Evolutionary conservation across 2,113 vertebrate genomes (phyloP), one percentile per base, ranked within the genome.

Genomic region (Tichodroma muraria): DNA sequence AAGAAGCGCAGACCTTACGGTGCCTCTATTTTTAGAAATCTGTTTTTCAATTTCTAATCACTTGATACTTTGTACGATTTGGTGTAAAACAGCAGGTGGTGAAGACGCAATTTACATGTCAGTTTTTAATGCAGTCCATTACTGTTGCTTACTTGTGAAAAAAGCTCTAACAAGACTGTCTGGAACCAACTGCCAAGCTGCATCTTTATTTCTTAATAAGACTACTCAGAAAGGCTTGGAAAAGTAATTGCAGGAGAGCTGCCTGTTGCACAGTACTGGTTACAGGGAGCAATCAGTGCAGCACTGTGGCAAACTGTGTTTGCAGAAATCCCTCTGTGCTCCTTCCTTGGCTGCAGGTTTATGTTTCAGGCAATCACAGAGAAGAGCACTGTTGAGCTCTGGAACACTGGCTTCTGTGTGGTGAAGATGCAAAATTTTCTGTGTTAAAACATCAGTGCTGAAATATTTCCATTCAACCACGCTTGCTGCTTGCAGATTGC

Each of bases 381-480:
- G 33, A 52, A 76, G 50, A 37, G 50, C 50, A 13, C 60, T 52
- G 15, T 53, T 77, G 80, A 83, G 47, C 25, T 88, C 45, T 11
- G 19, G 33, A 89, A 69, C 57, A 21, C 44, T 40, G 57, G 31
- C 10, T 64, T 28, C 70, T 61, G 44, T 53, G 24, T 72, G 53
- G 4, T 33, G 75, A 71, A 91, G 85, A 25, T 45, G 45, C 16
- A 85, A 19, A 61, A 78, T 68, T 54, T 95, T 66, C 63, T 38
- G 50, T 80, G 38, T 85, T 90, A 66, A 75, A 81, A 52, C 73
- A 70, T 20, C 24, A 33, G 33, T 0, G 0, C 49, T 73, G 52
- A 56, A 60, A 13, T 64, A 38, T 38, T 94, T 70, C 64, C 6
- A 1, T 20, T 73, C n/a, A 19, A 2, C 14, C 0, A 0, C 1